Percentiles rank a stretch among this genome's conserved stretches.
Conservation (phyloP, 2,888 invertebrate species). For the Sceliomorpha sp. region DNA sequence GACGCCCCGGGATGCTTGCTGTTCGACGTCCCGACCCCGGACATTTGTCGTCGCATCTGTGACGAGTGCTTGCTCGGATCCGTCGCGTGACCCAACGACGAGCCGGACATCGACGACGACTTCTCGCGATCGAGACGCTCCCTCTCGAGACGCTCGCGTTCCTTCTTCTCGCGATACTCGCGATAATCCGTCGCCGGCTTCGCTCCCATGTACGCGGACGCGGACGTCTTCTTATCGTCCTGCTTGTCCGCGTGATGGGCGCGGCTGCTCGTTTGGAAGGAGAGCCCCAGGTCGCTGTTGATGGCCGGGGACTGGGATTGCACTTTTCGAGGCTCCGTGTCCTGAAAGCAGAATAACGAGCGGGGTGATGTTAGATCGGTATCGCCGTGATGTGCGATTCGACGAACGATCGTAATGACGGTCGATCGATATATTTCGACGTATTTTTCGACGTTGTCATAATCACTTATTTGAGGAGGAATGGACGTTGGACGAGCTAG, state of each 20-base stretch:
- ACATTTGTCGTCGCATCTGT: conserved; percentile 69
- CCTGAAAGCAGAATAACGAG: no score
- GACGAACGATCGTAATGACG: no score
- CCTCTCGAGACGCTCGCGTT: conserved; percentile 81
- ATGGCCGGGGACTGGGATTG: no score
- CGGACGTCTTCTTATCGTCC: conserved; percentile 70
- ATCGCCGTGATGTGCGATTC: no score
- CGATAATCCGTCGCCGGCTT: conserved; percentile 82
- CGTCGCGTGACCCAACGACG: conserved; percentile 31
- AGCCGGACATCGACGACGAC: conserved; percentile 36
- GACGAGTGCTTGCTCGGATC: conserved; percentile 70
- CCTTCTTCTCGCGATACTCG: conserved; percentile 85
- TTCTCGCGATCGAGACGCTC: conserved; percentile 81
- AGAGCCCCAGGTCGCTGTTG: conserved; percentile 54
- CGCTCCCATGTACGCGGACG: conserved; percentile 57
- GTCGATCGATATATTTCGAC: no score
- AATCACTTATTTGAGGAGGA: no score
- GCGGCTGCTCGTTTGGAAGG: conserved; percentile 69
- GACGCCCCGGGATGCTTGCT: conserved; percentile 72
- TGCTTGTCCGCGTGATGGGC: conserved; percentile 66
- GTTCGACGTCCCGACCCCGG: conserved; percentile 66
- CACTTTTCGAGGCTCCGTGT: conserved; percentile 71
- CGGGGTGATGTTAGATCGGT: no score
- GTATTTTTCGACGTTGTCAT: no score
- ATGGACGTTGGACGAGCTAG: no score